These are phyloP conservation scores for Psittacula echo DNA, from an alignment of 2,797 vertebrate species.

Conservation along the genomic window DNA sequence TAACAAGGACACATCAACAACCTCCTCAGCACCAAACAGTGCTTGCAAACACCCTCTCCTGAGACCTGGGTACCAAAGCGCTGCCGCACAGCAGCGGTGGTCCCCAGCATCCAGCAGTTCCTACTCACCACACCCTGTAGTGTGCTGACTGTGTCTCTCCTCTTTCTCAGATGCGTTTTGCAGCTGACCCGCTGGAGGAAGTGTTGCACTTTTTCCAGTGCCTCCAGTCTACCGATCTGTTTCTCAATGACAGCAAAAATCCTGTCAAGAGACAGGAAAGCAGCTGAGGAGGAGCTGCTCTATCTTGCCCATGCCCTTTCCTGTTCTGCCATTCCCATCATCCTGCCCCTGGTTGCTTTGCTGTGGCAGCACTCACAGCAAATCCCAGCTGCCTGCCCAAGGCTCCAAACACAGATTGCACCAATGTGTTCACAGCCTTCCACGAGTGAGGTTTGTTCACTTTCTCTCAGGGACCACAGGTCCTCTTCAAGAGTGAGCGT, in stretches of 20 bases:
- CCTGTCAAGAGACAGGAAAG: neutral
- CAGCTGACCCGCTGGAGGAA: neutral
- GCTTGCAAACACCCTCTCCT: neutral
- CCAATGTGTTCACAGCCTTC: neutral
- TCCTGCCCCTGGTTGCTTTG: neutral
- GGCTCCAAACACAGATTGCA: neutral
- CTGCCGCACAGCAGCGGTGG: neutral
- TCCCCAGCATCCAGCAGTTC: neutral
- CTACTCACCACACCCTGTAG: neutral
- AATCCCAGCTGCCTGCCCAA: neutral
- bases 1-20: neutral
- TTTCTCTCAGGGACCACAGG: neutral
- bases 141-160: neutral
- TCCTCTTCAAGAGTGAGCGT: neutral
- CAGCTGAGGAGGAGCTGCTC: neutral
- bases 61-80: neutral
- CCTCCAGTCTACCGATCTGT: neutral
- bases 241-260: neutral
- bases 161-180: neutral
- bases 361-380: neutral
- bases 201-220: neutral
- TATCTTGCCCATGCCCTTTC: neutral
- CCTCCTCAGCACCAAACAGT: neutral
- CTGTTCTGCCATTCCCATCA: neutral
- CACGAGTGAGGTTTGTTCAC: neutral